Conservation (phyloP, 2,113 vertebrate genomes). For the Pungitius pungitius region DNA sequence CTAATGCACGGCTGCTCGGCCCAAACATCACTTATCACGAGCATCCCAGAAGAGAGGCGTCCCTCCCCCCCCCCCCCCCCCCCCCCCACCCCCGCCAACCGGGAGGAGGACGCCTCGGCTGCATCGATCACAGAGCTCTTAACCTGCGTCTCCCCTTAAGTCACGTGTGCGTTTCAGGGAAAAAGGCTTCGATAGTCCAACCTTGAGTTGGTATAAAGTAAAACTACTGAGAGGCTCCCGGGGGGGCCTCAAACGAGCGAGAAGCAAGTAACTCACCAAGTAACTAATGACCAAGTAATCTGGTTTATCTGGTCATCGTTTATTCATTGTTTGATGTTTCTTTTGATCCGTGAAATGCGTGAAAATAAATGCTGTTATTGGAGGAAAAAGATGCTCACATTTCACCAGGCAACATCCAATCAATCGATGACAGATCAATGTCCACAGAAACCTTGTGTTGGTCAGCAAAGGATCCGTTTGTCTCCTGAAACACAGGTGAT, state of each 20-base stretch:
- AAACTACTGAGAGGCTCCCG: not conserved
- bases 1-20: slow-evolving; percentile 54
- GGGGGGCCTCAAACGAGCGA: no score
- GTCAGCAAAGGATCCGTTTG: not conserved
- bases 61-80: no score
- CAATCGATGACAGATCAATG: not conserved
- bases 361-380: no score
- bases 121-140: slow-evolving; percentile 29
- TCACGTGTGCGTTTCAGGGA: slow-evolving; percentile 17
- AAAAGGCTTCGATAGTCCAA: not conserved
- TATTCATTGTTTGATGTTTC: not conserved
- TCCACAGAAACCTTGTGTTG: not conserved
- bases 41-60: not conserved
- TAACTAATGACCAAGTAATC: no score
- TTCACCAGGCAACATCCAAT: not conserved
- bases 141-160: slow-evolving; percentile 4
- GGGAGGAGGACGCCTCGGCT: not conserved
- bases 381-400: not conserved
- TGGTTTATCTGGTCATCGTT: not conserved
- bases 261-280: no score
- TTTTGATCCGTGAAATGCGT: not conserved
- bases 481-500: not conserved
- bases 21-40: slow-evolving; percentile 52
- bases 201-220: not conserved
- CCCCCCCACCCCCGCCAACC: no score